These are phyloP conservation scores for Catharus minimus DNA, from an alignment of 2,113 vertebrate species.

Conservation along the genomic window DNA sequence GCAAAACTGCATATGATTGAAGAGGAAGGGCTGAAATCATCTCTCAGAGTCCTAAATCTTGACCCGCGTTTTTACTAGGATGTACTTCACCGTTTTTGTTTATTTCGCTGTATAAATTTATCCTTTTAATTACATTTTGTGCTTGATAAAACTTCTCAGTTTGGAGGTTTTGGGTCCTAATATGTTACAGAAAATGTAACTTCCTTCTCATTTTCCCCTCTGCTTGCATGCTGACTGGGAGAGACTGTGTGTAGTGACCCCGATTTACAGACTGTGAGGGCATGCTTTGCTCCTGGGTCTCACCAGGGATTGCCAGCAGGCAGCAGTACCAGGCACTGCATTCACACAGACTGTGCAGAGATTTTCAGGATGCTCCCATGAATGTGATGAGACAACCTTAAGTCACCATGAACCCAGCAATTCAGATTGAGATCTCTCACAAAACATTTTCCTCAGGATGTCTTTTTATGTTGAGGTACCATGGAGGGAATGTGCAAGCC, in stretches of 20 bases:
- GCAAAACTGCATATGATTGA: not conserved
- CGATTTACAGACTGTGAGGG: rapidly evolving
- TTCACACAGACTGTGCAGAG: not conserved
- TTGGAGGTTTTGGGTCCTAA: not conserved
- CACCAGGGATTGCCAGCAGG: not conserved
- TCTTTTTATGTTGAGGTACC: rapidly evolving
- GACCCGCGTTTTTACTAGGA: not conserved
- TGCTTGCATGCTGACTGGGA: not conserved
- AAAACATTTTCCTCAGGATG: not conserved
- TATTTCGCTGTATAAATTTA: not conserved
- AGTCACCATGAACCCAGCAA: not conserved
- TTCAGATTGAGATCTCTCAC: not conserved
- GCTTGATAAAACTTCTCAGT: not conserved
- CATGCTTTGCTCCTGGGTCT: rapidly evolving
- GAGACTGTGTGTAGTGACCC: rapidly evolving
- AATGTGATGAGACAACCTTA: not conserved
- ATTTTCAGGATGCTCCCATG: not conserved
- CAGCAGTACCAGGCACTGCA: not conserved
- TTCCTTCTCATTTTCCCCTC: not conserved
- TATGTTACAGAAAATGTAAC: not conserved
- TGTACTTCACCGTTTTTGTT: not conserved
- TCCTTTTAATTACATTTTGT: not conserved
- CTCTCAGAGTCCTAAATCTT: not conserved
- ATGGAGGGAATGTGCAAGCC: rapidly evolving
- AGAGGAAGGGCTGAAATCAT: not conserved